These are phyloP conservation scores for Ammodytes marinus DNA, from an alignment of 2,113 vertebrate genomes.

Conservation along the genomic window DNA sequence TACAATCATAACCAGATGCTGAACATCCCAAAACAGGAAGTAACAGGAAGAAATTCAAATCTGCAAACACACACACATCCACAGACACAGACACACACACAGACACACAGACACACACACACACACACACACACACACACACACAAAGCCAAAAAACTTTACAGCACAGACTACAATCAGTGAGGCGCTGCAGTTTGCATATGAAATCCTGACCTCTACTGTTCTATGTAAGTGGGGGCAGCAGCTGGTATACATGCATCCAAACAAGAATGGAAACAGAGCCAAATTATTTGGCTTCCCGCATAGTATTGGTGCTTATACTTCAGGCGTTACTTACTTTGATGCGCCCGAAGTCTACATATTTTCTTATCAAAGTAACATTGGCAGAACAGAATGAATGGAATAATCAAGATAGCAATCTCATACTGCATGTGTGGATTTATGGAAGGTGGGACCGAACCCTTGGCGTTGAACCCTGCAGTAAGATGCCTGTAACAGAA, in stretches of 20 bases:
- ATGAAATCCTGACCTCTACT: slow-evolving; percentile 85
- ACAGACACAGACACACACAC: slow-evolving; percentile 1
- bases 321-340: neutral
- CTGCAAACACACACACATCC: slow-evolving; percentile 9
- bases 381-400: slow-evolving; percentile 23
- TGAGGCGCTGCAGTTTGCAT: slow-evolving; percentile 25
- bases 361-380: slow-evolving; percentile 15
- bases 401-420: slow-evolving; percentile 32
- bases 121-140: slow-evolving; percentile 1
- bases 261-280: slow-evolving; percentile 35
- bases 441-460: slow-evolving; percentile 14
- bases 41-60: slow-evolving; percentile 6
- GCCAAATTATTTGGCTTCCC: neutral
- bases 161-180: slow-evolving; percentile 10
- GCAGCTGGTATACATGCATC: slow-evolving; percentile 14
- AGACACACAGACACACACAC: slow-evolving; percentile 10
- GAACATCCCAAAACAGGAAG: slow-evolving; percentile 22
- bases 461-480: slow-evolving; percentile 10
- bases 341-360: neutral
- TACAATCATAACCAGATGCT: slow-evolving; percentile 21
- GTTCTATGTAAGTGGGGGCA: slow-evolving; percentile 55
- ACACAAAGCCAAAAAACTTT: neutral
- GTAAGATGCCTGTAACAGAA: slow-evolving; percentile 26
- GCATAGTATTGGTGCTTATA: neutral
- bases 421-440: slow-evolving; percentile 11